phyloP scores from a whole-genome alignment of 1,140 invertebrate species.

The Conus ventricosus region DNA sequence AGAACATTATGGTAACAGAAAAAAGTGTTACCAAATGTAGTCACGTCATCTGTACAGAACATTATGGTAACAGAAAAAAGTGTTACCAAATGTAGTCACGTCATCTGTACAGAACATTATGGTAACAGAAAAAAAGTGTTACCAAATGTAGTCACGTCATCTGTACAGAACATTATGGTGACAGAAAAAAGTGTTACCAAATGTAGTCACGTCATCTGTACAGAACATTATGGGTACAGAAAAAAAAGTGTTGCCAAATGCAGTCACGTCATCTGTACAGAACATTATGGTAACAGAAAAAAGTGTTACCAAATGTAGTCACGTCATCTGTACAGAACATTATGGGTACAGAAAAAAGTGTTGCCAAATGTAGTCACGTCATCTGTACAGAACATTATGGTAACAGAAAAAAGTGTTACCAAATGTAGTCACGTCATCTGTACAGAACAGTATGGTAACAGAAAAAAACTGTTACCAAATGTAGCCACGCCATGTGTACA shows the following conservation, averaged over 20 bases:
- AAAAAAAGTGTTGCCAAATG: not conserved
- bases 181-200: not conserved
- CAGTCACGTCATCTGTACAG: no score
- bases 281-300: no score
- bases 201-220: no score
- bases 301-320: not conserved
- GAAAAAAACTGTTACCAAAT: not conserved
- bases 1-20: no score
- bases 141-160: not conserved
- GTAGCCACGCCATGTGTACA: not conserved
- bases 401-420: not conserved
- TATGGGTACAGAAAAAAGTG: not conserved
- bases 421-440: not conserved
- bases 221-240: no score
- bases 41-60: not conserved
- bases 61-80: no score
- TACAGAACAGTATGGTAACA: not conserved
- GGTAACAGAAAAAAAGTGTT: not conserved
- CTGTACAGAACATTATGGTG: not conserved
- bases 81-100: not conserved
- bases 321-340: not conserved
- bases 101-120: not conserved
- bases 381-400: not conserved
- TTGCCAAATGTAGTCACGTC: not conserved
- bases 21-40: not conserved